Evolutionary conservation across 23 tunicate species (phyloP).

Genomic region (Diplosoma virens): DNA sequence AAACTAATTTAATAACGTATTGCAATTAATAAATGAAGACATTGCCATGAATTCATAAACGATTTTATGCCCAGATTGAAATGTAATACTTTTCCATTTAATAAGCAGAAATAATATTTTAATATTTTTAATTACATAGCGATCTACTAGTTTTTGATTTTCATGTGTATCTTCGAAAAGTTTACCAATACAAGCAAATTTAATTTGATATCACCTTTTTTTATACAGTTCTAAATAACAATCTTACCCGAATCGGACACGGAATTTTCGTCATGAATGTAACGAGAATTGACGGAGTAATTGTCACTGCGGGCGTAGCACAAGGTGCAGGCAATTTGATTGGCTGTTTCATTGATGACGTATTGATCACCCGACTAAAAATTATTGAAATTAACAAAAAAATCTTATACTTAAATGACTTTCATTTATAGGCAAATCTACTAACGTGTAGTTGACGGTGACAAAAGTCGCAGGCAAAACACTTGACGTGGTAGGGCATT

Average conservation of each 20-base stretch:
- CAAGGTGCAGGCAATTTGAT: slow-evolving; percentile 59
- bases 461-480: slow-evolving; percentile 77
- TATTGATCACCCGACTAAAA: slow-evolving; percentile 81
- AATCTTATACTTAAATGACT: not conserved
- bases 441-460: slow-evolving; percentile 52
- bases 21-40: too few species aligned
- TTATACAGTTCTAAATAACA: not conserved
- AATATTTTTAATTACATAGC: too few species aligned
- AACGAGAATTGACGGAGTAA: not conserved
- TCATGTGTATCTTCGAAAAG: too few species aligned
- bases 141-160: too few species aligned
- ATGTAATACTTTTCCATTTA: too few species aligned
- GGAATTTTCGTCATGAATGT: slow-evolving; percentile 30
- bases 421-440: not conserved
- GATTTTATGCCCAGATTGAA: too few species aligned
- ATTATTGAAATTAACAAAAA: not conserved
- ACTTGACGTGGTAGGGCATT: slow-evolving; percentile 58
- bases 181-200: too few species aligned
- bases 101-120: too few species aligned
- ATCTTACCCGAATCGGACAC: slow-evolving; percentile 70
- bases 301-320: slow-evolving; percentile 61
- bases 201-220: not conserved
- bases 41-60: too few species aligned
- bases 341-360: slow-evolving; percentile 23
- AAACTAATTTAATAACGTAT: too few species aligned